phyloP scores from a whole-genome alignment of 2,888 invertebrate species.

The Zygaena filipendulae region DNA sequence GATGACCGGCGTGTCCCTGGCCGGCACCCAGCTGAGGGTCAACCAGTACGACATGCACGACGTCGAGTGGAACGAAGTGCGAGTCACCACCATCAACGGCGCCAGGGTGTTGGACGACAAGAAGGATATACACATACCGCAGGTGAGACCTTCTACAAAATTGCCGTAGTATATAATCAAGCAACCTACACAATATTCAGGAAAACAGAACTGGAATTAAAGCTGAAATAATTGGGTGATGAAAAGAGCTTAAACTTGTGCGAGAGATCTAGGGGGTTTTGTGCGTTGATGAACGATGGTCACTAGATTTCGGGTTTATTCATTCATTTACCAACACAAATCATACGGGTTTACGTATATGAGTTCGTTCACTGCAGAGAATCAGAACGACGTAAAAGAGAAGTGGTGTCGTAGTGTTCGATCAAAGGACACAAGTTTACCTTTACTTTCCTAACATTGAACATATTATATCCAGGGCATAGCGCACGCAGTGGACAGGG shows the following conservation, averaged over 20 bases:
- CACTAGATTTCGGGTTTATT: no score
- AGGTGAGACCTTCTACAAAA: slow-evolving; percentile 59
- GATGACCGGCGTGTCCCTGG: slow-evolving; percentile 90
- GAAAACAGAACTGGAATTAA: no score
- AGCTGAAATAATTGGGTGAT: no score
- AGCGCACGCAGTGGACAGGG: slow-evolving; percentile 85
- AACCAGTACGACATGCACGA: slow-evolving; percentile 91
- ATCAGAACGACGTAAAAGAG: no score
- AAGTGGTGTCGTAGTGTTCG: no score
- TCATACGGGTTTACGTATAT: no score
- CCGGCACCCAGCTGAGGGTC: slow-evolving; percentile 86
- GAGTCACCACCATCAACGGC: slow-evolving; percentile 88
- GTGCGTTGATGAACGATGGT: no score
- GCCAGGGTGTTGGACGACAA: slow-evolving; percentile 84
- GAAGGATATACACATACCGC: slow-evolving; percentile 85
- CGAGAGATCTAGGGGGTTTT: no score
- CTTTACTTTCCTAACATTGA: background rate
- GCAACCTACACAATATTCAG: background rate
- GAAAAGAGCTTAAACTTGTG: no score
- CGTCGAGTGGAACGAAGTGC: slow-evolving; percentile 87
- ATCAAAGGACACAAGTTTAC: no score
- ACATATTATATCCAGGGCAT: slow-evolving; percentile 73
- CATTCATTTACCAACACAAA: no score
- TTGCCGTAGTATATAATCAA: background rate
- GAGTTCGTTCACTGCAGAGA: no score